These are phyloP conservation scores for Heterodera carotae DNA, from an alignment of 1,140 invertebrate species.

Conservation along the genomic window DNA sequence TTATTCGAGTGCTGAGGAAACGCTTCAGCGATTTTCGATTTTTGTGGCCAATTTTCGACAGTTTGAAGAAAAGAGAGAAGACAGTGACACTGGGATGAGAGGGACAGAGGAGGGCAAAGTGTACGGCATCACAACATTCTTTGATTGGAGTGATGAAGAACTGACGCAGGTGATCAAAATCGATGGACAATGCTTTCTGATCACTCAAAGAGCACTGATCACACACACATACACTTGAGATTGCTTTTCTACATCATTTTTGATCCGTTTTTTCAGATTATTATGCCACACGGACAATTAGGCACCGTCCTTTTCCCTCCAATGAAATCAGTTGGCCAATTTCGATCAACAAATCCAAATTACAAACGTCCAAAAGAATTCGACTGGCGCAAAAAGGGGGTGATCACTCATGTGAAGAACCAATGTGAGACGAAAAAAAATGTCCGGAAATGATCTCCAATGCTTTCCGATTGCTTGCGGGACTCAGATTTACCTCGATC, in stretches of 20 bases:
- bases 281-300: neutral
- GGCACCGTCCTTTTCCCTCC: neutral
- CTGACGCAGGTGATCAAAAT: slow-evolving; percentile 5
- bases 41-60: neutral
- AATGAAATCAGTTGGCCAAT: slow-evolving; percentile 11
- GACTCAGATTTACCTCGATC: too few species aligned
- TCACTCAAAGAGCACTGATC: too few species aligned
- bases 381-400: slow-evolving; percentile 36
- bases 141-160: slow-evolving; percentile 36
- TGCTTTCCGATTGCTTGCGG: too few species aligned
- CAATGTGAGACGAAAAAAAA: slow-evolving; percentile 28
- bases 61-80: neutral
- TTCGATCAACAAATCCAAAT: neutral
- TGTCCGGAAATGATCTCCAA: too few species aligned
- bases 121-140: slow-evolving; percentile 18
- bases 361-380: slow-evolving; percentile 33
- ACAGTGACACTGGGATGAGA: neutral
- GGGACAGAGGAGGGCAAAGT: slow-evolving; percentile 11
- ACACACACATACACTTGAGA: neutral
- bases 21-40: slow-evolving; percentile 1
- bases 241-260: too few species aligned
- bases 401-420: slow-evolving; percentile 38
- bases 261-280: slow-evolving; percentile 11
- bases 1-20: neutral
- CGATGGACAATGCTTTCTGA: too few species aligned